Percentiles rank a stretch among this genome's conserved stretches.
These are phyloP conservation scores for Melierax canorus DNA, from an alignment of 2,113 vertebrate species.

Conservation along the genomic window DNA sequence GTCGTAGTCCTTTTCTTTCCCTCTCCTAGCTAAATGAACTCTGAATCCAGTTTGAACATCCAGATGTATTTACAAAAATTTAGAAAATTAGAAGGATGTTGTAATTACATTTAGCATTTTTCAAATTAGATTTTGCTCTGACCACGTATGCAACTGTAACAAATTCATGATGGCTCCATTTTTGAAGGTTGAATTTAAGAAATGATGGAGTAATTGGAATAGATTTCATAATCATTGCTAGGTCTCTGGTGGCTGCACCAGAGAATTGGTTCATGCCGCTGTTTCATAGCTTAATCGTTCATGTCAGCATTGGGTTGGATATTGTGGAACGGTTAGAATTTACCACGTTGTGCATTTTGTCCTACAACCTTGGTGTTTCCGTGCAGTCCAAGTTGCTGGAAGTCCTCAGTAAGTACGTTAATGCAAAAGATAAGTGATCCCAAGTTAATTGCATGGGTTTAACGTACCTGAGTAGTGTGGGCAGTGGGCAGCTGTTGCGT, in stretches of 20 bases:
- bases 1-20: background rate
- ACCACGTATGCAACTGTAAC: background rate
- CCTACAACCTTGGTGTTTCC: background rate
- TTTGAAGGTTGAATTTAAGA: background rate
- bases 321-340: background rate
- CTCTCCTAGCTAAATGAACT: background rate
- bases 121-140: background rate
- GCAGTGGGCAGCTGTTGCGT: background rate
- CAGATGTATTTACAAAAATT: background rate
- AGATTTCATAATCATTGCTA: background rate
- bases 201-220: rapidly evolving
- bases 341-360: background rate
- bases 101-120: background rate
- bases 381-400: background rate
- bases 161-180: background rate
- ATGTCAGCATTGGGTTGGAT: background rate
- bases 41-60: background rate
- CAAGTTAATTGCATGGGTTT: background rate
- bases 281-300: background rate
- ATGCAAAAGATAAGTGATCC: background rate
- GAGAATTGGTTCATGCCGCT: background rate
- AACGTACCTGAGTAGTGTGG: rapidly evolving
- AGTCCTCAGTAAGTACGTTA: background rate
- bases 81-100: background rate
- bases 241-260: background rate